A percentile compares a stretch with the other conserved stretches of the same genome.
phyloP scores from a whole-genome alignment of 2,113 vertebrate genomes.

The Eira barbara region DNA sequence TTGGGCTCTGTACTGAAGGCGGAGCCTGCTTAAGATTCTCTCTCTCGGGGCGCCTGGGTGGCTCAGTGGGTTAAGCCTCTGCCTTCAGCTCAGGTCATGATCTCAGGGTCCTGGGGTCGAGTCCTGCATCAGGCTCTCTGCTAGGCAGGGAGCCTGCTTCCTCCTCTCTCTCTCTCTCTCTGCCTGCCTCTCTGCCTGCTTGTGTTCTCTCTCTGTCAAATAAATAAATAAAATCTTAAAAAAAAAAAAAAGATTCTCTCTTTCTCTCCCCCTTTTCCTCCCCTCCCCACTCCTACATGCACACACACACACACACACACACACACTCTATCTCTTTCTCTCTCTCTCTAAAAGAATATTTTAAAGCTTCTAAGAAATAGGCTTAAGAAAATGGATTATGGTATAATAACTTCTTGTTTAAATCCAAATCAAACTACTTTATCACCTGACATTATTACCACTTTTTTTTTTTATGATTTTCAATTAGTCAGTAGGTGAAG shows the following conservation, averaged over 20 bases:
- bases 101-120: too few species aligned
- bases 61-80: too few species aligned
- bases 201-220: too few species aligned
- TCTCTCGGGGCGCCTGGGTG: neutral
- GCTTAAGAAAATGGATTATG: neutral
- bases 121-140: too few species aligned
- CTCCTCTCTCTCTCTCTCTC: too few species aligned
- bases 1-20: neutral
- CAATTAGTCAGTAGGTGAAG: neutral
- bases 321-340: neutral
- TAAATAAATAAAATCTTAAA: too few species aligned
- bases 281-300: neutral
- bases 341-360: neutral
- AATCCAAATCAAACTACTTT: neutral
- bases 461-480: neutral
- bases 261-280: neutral
- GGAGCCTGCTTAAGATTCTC: neutral
- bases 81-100: too few species aligned
- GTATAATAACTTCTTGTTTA: neutral
- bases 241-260: neutral
- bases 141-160: too few species aligned
- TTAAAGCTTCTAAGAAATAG: neutral
- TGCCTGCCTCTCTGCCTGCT: too few species aligned
- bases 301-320: too few species aligned
- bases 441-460: neutral